phyloP scores from a whole-genome alignment of 1,140 invertebrate genomes.

The Anastrepha obliqua region DNA sequence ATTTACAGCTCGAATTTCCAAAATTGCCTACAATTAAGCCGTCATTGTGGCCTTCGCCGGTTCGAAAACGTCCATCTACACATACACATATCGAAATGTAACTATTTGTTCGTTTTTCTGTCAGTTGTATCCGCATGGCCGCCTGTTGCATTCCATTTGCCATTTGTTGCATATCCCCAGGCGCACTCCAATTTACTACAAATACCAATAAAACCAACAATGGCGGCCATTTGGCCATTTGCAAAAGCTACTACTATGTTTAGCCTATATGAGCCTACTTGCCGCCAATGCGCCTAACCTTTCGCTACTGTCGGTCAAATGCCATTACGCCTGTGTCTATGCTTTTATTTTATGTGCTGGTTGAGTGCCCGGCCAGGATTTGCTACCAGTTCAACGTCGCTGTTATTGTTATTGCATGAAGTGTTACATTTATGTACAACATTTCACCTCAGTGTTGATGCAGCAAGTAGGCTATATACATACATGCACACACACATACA shows the following conservation, averaged over 20 bases:
- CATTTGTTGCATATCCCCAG: conserved; percentile 43
- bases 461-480: neutral
- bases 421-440: conserved; percentile 7
- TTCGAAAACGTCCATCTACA: neutral
- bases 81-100: neutral
- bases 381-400: conserved; percentile 12
- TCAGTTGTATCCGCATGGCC: conserved; percentile 11
- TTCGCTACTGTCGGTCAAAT: neutral
- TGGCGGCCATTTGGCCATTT: neutral
- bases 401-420: conserved; percentile 44
- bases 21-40: conserved; percentile 54
- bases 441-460: neutral
- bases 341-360: neutral
- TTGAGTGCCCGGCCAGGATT: neutral
- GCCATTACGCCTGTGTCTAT: neutral
- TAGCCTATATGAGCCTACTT: neutral
- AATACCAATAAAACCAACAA: conserved; percentile 8
- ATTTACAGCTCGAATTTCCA: conserved; percentile 25
- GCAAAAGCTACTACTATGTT: neutral
- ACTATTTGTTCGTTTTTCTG: conserved; percentile 36
- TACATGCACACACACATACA: neutral
- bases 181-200: neutral
- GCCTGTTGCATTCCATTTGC: conserved; percentile 41
- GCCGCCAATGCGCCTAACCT: neutral
- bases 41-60: conserved; percentile 21